A percentile compares a stretch with the other conserved stretches of the same genome.
These are phyloP conservation scores for Apoda limacodes DNA, from an alignment of 2,888 invertebrate genomes.

Conservation along the genomic window DNA sequence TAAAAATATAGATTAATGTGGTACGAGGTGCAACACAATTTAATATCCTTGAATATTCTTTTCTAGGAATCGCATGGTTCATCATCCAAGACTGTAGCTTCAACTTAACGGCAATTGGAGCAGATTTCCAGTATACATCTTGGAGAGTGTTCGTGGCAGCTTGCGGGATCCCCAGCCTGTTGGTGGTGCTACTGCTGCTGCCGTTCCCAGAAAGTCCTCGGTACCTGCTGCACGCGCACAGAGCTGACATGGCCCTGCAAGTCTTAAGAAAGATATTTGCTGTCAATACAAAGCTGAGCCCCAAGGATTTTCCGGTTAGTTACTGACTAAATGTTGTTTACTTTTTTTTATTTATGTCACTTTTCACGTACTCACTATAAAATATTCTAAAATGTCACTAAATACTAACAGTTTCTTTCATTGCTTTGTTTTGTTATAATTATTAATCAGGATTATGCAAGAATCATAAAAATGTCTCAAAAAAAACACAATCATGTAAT, in stretches of 20 bases:
- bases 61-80: constrained; percentile 55
- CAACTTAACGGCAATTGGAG: constrained; percentile 34
- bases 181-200: constrained; percentile 58
- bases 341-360: too few relatives aligned
- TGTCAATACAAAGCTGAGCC: constrained; percentile 58
- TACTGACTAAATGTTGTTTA: too few relatives aligned
- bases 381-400: too few relatives aligned
- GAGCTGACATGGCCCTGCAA: constrained; percentile 54
- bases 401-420: too few relatives aligned
- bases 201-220: constrained; percentile 71
- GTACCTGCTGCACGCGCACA: constrained; percentile 62
- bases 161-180: constrained; percentile 68
- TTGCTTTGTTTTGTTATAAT: too few relatives aligned
- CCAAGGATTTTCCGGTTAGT: constrained; percentile 67
- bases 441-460: too few relatives aligned
- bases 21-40: too few relatives aligned
- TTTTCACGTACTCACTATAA: too few relatives aligned
- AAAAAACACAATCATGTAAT: too few relatives aligned
- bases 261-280: constrained; percentile 68
- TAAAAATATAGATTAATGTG: too few relatives aligned
- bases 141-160: constrained; percentile 75
- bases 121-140: constrained; percentile 62
- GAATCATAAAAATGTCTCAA: too few relatives aligned
- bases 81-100: constrained; percentile 49
- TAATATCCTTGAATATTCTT: too few relatives aligned